Conservation (phyloP, 2,888 invertebrate species). For the Xestia c-nigrum region DNA sequence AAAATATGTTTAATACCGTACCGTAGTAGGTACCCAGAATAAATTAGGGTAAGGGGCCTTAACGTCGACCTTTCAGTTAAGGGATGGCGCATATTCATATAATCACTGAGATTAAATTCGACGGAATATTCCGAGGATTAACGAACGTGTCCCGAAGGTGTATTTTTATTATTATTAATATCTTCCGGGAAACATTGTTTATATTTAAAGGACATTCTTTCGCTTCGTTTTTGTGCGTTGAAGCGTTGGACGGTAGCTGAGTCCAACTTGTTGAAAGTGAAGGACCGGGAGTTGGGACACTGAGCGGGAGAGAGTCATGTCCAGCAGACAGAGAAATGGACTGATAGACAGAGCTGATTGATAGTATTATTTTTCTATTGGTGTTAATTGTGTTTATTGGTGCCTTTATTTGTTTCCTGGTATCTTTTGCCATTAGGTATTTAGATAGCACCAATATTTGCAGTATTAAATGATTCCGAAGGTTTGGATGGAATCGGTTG, state of each 20-base stretch:
- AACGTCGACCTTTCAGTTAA: slow-evolving; percentile 67
- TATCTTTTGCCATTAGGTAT: neutral
- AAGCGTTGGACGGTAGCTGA: no score
- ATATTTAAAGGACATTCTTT: slow-evolving; percentile 26
- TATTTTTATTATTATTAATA: slow-evolving; percentile 68
- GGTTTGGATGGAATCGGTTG: neutral
- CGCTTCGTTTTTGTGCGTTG: slow-evolving; percentile 6
- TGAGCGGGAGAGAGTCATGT: neutral
- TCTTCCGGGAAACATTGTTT: slow-evolving; percentile 49
- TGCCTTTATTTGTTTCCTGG: slow-evolving; percentile 4
- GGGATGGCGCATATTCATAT: slow-evolving; percentile 69
- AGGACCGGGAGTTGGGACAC: neutral
- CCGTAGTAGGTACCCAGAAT: slow-evolving; percentile 64
- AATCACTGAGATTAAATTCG: slow-evolving; percentile 76
- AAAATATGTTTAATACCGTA: slow-evolving; percentile 65
- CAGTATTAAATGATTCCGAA: neutral
- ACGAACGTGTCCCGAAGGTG: slow-evolving; percentile 61
- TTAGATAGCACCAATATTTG: neutral
- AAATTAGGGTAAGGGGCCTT: slow-evolving; percentile 67
- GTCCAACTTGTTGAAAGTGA: no score
- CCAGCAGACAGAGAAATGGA: no score
- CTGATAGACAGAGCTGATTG: neutral
- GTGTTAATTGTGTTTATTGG: slow-evolving; percentile 2
- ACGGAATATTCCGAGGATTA: slow-evolving; percentile 73
- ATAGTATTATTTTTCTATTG: slow-evolving; percentile 27